These are phyloP conservation scores for Artibeus lituratus DNA, from an alignment of 2,797 vertebrate genomes.

Conservation along the genomic window DNA sequence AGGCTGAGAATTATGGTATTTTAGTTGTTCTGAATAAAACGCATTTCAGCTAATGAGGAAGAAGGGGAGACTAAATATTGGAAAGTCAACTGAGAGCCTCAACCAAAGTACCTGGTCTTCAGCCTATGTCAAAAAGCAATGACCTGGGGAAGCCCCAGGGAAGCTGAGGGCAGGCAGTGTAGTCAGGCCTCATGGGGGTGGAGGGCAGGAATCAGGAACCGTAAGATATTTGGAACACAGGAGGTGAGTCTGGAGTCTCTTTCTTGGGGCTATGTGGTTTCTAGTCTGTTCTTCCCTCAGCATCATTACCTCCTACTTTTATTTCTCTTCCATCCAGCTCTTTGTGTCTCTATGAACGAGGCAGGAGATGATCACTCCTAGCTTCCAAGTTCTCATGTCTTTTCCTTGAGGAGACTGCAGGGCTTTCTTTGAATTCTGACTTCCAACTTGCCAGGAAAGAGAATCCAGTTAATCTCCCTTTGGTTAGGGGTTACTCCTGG, in stretches of 20 bases:
- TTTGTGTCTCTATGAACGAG: background rate
- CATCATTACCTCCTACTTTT: background rate
- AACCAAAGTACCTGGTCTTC: background rate
- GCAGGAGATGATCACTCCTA: background rate
- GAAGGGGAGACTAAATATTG: background rate
- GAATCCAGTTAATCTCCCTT: background rate
- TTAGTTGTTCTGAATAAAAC: background rate
- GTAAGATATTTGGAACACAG: background rate
- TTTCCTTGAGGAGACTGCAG: background rate
- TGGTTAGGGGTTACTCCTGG: background rate
- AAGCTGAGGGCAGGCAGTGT: background rate
- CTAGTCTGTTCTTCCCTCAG: background rate
- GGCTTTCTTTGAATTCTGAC: background rate
- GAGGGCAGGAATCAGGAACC: background rate
- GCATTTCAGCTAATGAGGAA: background rate
- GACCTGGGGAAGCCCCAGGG: background rate
- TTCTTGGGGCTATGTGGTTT: background rate
- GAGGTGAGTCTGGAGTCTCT: background rate
- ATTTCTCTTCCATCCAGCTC: background rate
- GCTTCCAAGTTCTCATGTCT: background rate
- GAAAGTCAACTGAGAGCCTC: background rate
- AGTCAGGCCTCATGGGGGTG: fast-evolving
- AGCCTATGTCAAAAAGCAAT: background rate
- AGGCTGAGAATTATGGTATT: background rate
- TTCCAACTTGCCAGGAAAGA: background rate